Base-by-base conservation (phyloP, 2,888 invertebrate species). In the Thereva nobilitata region DNA sequence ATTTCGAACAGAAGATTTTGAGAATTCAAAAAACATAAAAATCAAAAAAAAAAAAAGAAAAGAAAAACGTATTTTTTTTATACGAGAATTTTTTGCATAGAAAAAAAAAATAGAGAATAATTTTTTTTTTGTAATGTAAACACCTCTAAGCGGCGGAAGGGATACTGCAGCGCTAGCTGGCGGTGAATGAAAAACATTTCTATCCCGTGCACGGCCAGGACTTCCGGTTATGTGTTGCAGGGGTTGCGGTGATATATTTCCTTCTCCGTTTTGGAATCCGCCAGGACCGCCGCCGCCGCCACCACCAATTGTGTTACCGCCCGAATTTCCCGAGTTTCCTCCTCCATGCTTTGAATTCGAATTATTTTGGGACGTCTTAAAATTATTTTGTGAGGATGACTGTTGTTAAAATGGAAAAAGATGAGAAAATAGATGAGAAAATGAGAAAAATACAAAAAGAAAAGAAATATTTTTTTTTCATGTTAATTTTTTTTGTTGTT, bases 141-240 rank as follows among this genome's bases (percentile, higher is more conserved):
- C 44, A 81, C 81, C 81, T 81, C 80, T 77, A 74, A 81, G 75
- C 72, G 79, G 73, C 72, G 80, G 79, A 73, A 81, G 74, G 54
- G 80, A 75, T 71, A 76, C 72, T 59, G 79, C 78, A 71, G 76
- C 76, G 71, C 76, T 75, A 70, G 79, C 73, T 70, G 78, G 75
- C 54, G 79, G 76, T 71, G 76, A 75, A 71, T 80, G 76, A 72
- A 80, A 81, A 55, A 81, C 72, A 76, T 81, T 80, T 67, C 81
- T 77, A 75, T 81, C 81, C 70, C 81, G 76, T 61, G 80, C 81
- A 70, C 81, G 76, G 73, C 79, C 79, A 69, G 80, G 80, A 75
- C 80, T 80, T 70, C 80, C 78, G 69, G 75, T 77, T 68, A 79
- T 74, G 73, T 79, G 79, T 70, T 78, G 79, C 53, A 79, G 72